A percentile compares a stretch with the other conserved stretches of the same genome.
Conservation (phyloP, 2,797 vertebrate species). For the Anolis apletophallus region DNA sequence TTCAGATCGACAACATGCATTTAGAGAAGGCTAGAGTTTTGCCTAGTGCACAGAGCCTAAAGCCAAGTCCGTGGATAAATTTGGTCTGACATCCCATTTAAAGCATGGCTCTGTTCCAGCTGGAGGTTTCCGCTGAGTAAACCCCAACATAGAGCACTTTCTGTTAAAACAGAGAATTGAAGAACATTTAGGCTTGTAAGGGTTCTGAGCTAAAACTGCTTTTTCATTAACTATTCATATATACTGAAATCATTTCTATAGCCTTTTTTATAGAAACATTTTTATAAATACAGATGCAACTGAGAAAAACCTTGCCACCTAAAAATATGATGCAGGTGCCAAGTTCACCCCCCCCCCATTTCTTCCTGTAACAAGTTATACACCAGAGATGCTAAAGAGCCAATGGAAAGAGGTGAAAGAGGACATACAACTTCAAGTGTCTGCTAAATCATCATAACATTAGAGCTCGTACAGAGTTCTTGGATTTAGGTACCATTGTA, state of each 20-base stretch:
- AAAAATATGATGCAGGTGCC: neutral
- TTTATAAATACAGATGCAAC: neutral
- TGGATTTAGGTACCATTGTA: no score
- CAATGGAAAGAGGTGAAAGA: neutral
- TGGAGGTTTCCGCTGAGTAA: constrained; percentile 42
- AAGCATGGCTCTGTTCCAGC: constrained; percentile 54
- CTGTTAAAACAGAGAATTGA: constrained; percentile 24
- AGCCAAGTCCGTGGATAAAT: constrained; percentile 59
- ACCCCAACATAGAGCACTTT: constrained; percentile 32
- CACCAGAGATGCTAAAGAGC: neutral
- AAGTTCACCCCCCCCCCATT: neutral
- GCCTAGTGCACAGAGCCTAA: constrained; percentile 45
- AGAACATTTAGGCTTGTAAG: constrained; percentile 15
- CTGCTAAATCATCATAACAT: neutral
- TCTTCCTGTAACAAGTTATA: neutral
- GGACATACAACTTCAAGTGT: neutral
- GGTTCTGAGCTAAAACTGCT: neutral
- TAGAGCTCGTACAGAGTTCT: neutral
- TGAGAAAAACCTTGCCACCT: neutral
- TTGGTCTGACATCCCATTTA: constrained; percentile 60
- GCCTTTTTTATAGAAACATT: constrained; percentile 5
- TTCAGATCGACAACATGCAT: constrained; percentile 30
- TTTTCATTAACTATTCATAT: constrained; percentile 29
- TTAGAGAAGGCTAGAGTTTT: constrained; percentile 49
- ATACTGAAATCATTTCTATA: neutral